A percentile compares a stretch with the other conserved stretches of the same genome.
phyloP scores from a whole-genome alignment of 35 echinoderm and acorn worm genomes.

The Holothuria glaberrima region DNA sequence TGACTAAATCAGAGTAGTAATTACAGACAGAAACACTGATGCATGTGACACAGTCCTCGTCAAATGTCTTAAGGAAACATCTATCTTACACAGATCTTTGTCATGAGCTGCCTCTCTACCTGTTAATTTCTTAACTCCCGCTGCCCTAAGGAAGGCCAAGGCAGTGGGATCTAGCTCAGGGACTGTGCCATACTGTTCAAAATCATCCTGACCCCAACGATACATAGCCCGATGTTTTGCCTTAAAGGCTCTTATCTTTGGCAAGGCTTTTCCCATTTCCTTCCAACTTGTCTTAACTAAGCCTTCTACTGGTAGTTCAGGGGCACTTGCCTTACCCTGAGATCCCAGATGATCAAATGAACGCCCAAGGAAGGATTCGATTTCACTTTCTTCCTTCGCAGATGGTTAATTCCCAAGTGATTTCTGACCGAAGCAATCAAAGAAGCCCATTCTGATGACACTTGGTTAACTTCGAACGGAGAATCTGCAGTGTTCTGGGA shows the following conservation, averaged over 20 bases:
- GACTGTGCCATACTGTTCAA: neutral
- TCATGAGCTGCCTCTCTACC: neutral
- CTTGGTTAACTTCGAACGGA: no score
- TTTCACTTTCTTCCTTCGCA: neutral
- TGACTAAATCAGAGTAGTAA: neutral
- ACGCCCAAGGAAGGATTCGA: neutral
- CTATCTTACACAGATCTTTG: no score
- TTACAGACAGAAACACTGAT: no score
- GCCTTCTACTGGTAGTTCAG: neutral
- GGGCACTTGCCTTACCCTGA: neutral
- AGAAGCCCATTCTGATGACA: neutral
- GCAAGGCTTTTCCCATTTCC: neutral
- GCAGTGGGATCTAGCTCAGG: no score
- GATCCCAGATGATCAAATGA: neutral
- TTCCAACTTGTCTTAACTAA: neutral
- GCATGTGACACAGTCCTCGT: no score
- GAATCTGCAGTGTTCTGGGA: no score
- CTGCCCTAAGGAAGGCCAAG: no score
- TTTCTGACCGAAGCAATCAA: neutral
- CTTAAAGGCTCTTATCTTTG: neutral
- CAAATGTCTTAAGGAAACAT: neutral
- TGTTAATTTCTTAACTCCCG: neutral
- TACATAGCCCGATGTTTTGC: neutral
- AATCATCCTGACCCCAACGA: neutral
- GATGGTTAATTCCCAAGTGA: neutral